phyloP scores from a whole-genome alignment of 64 coral and sea anemone species.

The Pachyseris speciosa region DNA sequence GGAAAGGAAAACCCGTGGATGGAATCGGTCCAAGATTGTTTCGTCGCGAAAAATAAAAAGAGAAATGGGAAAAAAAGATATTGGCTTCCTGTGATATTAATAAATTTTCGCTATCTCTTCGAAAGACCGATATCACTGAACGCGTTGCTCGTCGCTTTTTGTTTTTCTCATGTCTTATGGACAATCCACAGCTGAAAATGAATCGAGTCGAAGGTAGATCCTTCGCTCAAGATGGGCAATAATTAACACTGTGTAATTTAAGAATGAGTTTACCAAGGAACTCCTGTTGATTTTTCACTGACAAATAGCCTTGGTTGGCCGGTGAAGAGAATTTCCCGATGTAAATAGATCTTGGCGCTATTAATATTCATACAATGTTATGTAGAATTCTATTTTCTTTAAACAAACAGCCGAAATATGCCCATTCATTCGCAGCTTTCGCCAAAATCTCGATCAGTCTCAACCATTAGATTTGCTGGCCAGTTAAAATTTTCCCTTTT shows the following conservation, averaged over 20 bases:
- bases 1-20: neutral
- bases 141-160: neutral
- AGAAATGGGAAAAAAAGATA: neutral
- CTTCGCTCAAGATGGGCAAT: neutral
- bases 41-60: neutral
- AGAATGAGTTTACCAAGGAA: neutral
- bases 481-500: neutral
- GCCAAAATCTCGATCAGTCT: neutral
- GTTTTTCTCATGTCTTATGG: neutral
- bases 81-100: neutral
- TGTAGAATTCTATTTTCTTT: conserved; percentile 57
- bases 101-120: neutral
- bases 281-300: conserved; percentile 19
- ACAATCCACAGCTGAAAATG: neutral
- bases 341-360: conserved; percentile 23
- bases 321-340: neutral
- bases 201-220: neutral
- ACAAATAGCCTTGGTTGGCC: neutral
- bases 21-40: neutral
- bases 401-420: conserved; percentile 30
- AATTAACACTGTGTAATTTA: conserved; percentile 1
- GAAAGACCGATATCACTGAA: neutral
- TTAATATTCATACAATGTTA: conserved; percentile 45
- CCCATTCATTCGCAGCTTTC: conserved; percentile 23
- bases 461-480: neutral